Evolutionary conservation across 1,140 invertebrate genomes (phyloP), one percentile per base, ranked within the genome.

Genomic region (Coelopa frigida): DNA sequence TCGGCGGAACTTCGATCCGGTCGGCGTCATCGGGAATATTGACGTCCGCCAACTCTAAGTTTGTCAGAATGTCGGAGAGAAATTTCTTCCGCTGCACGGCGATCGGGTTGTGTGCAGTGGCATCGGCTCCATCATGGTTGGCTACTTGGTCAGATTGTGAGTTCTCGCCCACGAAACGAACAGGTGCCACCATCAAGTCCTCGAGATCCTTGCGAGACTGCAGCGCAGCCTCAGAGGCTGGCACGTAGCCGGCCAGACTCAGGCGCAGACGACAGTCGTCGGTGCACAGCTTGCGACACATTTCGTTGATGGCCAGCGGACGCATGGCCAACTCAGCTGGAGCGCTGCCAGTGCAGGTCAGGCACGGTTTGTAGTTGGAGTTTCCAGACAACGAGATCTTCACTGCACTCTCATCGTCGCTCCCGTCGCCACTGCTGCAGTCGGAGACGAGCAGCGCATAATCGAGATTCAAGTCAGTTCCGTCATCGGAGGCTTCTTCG

Each of bases 221-320:
- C 21, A 26, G 14, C 14, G 23, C 10, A 36, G 31, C n/a, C 4
- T 24, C 23, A 3, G 44, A 42, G 12, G 44, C 27, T 14, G 43
- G 32, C 24, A 33, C 46, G n/a, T 46, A 45, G n/a, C 62, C 62
- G 24, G 54, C 57, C 5, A 66, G 27, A 26, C 55, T 57, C 17
- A 52, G 52, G 3, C 52, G 50, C 31, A 51, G 35, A 22, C 60
- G 57, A 35, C 60, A 63, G 22, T 61, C 48, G 15, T 59, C 58
- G 33, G 48, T 59, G 48, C 60, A 63, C 42, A 66, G 24, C 4
- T 58, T 52, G 5, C 50, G 51, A 44, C 59, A 65, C 61, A 61
- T 67, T 50, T 66, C 63, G 39, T 61, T 64, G 23, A 67, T 58
- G 20, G 54, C 51, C 10, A 27, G 40, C 15, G 33, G 33, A 36